A percentile compares a stretch with the other conserved stretches of the same genome.
phyloP scores from a whole-genome alignment of 2,113 vertebrate species.

The Corynorhinus townsendii region DNA sequence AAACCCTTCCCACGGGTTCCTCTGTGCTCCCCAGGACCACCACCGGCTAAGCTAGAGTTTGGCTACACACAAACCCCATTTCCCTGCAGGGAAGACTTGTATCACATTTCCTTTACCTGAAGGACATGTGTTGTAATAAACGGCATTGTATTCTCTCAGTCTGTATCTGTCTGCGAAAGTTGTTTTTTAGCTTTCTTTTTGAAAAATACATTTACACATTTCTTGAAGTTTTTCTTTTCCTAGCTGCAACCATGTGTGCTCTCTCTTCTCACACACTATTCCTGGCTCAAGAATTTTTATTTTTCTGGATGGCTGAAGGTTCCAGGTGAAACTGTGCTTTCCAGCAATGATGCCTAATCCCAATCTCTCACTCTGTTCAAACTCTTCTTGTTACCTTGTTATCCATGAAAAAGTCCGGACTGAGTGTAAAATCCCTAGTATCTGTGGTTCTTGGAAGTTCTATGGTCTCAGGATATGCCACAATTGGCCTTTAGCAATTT shows the following conservation, averaged over 20 bases:
- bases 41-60: not conserved
- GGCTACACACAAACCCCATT: not conserved
- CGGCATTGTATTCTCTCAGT: not conserved
- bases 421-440: not conserved
- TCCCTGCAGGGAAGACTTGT: not conserved
- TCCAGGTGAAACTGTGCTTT: not conserved
- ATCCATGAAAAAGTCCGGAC: not conserved
- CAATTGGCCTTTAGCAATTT: not conserved
- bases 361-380: not conserved
- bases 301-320: not conserved
- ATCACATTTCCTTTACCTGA: not conserved
- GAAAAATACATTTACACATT: not conserved
- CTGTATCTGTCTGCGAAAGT: not conserved
- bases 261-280: not conserved
- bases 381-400: not conserved
- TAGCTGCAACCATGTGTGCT: not conserved
- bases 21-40: not conserved
- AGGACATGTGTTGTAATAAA: not conserved
- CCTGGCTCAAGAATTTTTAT: not conserved
- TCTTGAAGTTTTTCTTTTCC: not conserved
- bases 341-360: not conserved
- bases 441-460: not conserved
- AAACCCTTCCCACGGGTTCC: accelerated
- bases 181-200: not conserved
- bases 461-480: not conserved